These are phyloP conservation scores for Allophyes oxyacanthae DNA, from an alignment of 2,888 invertebrate genomes.

Conservation along the genomic window DNA sequence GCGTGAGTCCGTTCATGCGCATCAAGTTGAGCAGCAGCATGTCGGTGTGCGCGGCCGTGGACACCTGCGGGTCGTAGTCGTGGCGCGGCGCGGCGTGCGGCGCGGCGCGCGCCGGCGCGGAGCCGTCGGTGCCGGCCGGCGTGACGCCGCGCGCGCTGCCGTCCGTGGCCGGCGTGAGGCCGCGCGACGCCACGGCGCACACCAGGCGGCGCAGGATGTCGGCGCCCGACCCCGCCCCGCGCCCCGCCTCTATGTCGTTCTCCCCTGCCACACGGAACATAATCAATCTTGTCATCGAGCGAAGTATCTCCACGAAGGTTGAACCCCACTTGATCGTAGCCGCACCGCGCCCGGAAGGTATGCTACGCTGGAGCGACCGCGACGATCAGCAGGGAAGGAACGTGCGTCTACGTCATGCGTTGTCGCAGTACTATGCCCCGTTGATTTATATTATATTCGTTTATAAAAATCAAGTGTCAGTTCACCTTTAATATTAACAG, in stretches of 20 bases:
- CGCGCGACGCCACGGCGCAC: constrained; percentile 68
- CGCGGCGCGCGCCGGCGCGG: constrained; percentile 32
- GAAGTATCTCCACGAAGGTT: constrained; percentile 1
- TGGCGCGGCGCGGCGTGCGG: constrained; percentile 48
- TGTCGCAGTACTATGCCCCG: too few species aligned
- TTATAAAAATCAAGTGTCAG: too few species aligned
- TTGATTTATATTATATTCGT: too few species aligned
- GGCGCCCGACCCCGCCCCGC: constrained; percentile 49
- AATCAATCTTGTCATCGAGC: constrained; percentile 40
- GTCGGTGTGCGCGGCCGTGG: constrained; percentile 80
- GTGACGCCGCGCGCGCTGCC: constrained; percentile 60
- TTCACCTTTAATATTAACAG: too few species aligned
- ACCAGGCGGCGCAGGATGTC: constrained; percentile 78
- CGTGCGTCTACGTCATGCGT: too few species aligned
- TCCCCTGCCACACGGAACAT: constrained; percentile 70
- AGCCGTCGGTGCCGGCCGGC: constrained; percentile 62
- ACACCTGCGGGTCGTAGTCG: constrained; percentile 75
- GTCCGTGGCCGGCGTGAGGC: constrained; percentile 64
- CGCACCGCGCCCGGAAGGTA: constrained; percentile 25
- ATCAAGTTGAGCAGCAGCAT: constrained; percentile 83
- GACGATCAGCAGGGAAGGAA: too few species aligned
- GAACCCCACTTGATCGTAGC: constrained; percentile 37
- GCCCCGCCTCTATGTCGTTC: constrained; percentile 80
- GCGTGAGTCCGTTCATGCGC: constrained; percentile 82
- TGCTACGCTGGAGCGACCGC: too few species aligned